phyloP scores from a whole-genome alignment of 2,888 invertebrate genomes.

The Tolmerus cingulatus region DNA sequence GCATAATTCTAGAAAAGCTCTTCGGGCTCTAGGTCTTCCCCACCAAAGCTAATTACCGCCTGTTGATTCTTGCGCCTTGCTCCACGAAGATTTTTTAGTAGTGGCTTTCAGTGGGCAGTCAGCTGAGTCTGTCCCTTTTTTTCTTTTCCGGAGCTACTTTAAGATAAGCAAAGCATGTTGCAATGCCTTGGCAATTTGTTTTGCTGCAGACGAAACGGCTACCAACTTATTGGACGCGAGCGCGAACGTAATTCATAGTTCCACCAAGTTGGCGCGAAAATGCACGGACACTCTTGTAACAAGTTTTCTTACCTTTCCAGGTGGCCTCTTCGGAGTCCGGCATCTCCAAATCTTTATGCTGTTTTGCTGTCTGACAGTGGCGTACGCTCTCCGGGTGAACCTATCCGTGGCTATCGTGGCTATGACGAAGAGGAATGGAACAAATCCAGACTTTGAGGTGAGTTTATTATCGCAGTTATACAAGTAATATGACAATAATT shows the following conservation, averaged over 20 bases:
- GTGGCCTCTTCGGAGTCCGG: slow-evolving; percentile 65
- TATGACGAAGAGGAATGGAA: slow-evolving; percentile 65
- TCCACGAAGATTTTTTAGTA: background rate
- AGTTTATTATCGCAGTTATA: background rate
- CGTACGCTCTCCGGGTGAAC: slow-evolving; percentile 71
- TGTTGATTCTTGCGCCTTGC: background rate
- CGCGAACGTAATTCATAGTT: background rate
- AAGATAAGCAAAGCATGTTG: background rate
- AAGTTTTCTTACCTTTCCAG: slow-evolving; percentile 48
- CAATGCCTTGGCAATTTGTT: background rate
- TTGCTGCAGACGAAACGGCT: background rate
- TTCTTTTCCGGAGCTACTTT: background rate
- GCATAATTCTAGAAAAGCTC: background rate
- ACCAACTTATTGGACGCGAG: background rate
- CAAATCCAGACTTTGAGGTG: slow-evolving; percentile 39
- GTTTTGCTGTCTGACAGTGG: slow-evolving; percentile 65
- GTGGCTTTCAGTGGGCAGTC: background rate
- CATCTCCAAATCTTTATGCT: slow-evolving; percentile 67
- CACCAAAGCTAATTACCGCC: background rate
- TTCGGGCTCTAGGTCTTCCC: background rate
- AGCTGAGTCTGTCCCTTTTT: background rate
- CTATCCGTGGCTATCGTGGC: slow-evolving; percentile 76
- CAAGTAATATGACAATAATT: background rate
- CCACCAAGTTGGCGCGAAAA: background rate
- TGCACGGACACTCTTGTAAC: background rate